These are phyloP conservation scores for Drosophila takahashii DNA, from an alignment of 1,140 invertebrate species.

Conservation along the genomic window DNA sequence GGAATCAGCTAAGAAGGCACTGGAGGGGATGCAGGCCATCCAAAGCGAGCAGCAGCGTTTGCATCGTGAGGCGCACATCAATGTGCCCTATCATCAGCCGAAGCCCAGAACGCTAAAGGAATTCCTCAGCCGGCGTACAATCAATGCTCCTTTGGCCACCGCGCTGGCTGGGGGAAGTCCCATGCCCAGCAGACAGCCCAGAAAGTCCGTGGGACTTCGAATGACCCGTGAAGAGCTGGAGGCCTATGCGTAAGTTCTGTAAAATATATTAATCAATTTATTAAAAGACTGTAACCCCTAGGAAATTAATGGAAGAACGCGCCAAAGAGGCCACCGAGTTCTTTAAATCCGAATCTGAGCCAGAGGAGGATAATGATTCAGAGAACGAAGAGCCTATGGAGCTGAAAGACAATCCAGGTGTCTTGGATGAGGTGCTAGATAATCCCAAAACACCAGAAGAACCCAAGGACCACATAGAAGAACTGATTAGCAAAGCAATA, in stretches of 20 bases:
- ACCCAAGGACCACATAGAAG: neutral
- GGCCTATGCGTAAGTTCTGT: constrained; percentile 85
- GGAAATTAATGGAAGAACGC: constrained; percentile 85
- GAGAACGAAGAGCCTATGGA: constrained; percentile 11
- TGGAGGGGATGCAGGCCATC: constrained; percentile 84
- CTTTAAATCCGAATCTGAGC: constrained; percentile 86
- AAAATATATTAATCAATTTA: neutral
- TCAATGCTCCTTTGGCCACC: constrained; percentile 70
- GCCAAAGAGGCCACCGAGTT: constrained; percentile 86
- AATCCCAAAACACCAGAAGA: neutral
- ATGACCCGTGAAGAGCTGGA: constrained; percentile 85
- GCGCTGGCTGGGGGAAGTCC: constrained; percentile 76
- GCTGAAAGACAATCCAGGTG: constrained; percentile 38
- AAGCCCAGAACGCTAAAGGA: constrained; percentile 89
- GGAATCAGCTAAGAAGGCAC: constrained; percentile 85
- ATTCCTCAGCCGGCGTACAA: constrained; percentile 86
- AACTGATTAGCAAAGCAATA: neutral
- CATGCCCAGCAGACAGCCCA: constrained; percentile 54
- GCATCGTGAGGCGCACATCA: constrained; percentile 87
- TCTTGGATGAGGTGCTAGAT: constrained; percentile 7
- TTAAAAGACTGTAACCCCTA: constrained; percentile 31
- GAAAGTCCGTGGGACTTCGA: constrained; percentile 80
- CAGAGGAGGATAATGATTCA: constrained; percentile 26
- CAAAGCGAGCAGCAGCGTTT: constrained; percentile 87
- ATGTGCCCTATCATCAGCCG: constrained; percentile 90